phyloP scores from a whole-genome alignment of 1,140 invertebrate genomes.

The Drosophila pandora region DNA sequence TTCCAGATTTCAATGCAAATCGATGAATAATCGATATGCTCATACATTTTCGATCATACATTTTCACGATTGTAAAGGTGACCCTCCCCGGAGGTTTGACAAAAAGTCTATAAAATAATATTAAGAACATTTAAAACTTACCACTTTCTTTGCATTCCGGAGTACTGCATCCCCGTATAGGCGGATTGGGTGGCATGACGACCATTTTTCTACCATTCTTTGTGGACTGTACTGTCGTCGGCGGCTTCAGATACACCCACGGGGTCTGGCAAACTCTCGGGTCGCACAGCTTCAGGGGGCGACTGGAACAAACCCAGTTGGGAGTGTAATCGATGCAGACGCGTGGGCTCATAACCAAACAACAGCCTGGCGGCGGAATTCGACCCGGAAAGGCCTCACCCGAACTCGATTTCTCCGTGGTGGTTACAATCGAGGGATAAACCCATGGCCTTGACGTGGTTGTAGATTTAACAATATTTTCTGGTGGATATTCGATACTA shows the following conservation, averaged over 20 bases:
- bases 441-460: constrained; percentile 18
- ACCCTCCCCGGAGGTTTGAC: too few relatives aligned
- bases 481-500: background rate
- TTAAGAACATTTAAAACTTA: constrained; percentile 18
- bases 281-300: constrained; percentile 50
- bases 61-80: too few relatives aligned
- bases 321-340: constrained; percentile 59
- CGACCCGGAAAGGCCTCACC: constrained; percentile 13
- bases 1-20: too few relatives aligned
- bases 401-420: constrained; percentile 6
- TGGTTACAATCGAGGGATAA: constrained; percentile 10
- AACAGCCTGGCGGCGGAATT: constrained; percentile 36
- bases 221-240: constrained; percentile 28
- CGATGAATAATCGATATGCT: too few relatives aligned
- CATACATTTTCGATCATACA: too few relatives aligned
- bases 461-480: background rate
- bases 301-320: constrained; percentile 65
- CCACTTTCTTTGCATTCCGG: constrained; percentile 56
- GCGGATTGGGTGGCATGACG: constrained; percentile 75
- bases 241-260: constrained; percentile 60
- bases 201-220: constrained; percentile 24
- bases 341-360: constrained; percentile 53
- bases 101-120: too few relatives aligned
- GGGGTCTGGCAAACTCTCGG: constrained; percentile 40
- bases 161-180: constrained; percentile 38